A percentile compares a stretch with the other conserved stretches of the same genome.
These are phyloP conservation scores for Atta cephalotes DNA, from an alignment of 1,140 invertebrate genomes.

Conservation along the genomic window DNA sequence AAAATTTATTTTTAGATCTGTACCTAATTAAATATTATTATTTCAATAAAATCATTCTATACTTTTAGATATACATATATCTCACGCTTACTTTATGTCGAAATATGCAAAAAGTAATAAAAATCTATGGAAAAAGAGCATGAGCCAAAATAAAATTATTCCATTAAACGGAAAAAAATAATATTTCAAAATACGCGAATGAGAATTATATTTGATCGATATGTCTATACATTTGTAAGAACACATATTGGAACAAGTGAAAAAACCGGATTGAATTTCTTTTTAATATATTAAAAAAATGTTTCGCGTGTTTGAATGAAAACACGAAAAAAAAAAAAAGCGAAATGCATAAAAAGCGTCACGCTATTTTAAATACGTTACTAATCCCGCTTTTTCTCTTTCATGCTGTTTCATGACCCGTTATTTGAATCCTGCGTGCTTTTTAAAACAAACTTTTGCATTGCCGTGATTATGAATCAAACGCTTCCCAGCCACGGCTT, in stretches of 20 bases:
- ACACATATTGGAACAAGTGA: background rate
- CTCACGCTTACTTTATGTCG: background rate
- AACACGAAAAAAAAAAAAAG: background rate
- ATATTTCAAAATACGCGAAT: background rate
- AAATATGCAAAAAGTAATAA: background rate
- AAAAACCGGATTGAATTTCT: background rate
- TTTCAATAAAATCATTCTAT: background rate
- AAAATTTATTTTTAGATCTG: no score
- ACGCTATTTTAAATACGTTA: constrained; percentile 22
- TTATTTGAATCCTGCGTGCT: constrained; percentile 36
- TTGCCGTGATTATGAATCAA: constrained; percentile 54
- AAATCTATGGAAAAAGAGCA: background rate
- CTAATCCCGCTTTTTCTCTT: background rate
- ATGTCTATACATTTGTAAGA: background rate
- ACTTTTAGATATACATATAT: background rate
- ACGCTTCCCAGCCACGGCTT: constrained; percentile 9
- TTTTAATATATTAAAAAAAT: constrained; percentile 6
- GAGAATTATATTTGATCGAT: constrained; percentile 9
- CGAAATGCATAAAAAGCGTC: background rate
- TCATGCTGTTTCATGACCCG: background rate
- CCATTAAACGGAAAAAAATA: background rate
- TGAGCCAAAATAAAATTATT: constrained; percentile 10
- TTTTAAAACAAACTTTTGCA: constrained; percentile 48
- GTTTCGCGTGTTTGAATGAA: background rate
- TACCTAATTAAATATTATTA: no score